Percentiles rank a stretch among this genome's conserved stretches.
Conservation (phyloP, 2,888 invertebrate genomes). For the Agrotis ipsilon region DNA sequence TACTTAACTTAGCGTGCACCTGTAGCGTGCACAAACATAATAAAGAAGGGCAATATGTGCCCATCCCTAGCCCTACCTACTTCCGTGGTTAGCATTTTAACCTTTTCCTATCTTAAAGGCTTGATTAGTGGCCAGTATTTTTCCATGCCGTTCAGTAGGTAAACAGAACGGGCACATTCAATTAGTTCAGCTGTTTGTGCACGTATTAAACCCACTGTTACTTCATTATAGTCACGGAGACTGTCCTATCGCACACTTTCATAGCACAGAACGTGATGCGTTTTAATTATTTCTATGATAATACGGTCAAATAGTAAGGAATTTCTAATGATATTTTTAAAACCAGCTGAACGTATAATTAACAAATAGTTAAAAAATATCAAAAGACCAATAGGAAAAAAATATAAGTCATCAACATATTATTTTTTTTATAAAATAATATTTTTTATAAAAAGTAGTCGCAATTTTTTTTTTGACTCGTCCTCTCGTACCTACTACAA, state of each 20-base stretch:
- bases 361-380: too few species aligned
- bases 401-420: too few species aligned
- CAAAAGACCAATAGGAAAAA: too few species aligned
- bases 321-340: neutral
- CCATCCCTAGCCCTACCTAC: conserved; percentile 4
- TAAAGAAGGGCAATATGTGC: conserved; percentile 6
- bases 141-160: conserved; percentile 50
- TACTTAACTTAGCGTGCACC: neutral
- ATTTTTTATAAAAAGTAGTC: too few species aligned
- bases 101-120: conserved; percentile 3
- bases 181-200: conserved; percentile 63
- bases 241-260: conserved; percentile 46
- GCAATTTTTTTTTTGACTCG: too few species aligned
- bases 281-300: conserved; percentile 44
- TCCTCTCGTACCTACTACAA: too few species aligned
- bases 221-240: conserved; percentile 61
- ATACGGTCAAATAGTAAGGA: conserved; percentile 37
- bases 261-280: conserved; percentile 53
- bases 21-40: conserved; percentile 20
- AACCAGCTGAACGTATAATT: neutral
- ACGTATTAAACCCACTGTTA: conserved; percentile 55
- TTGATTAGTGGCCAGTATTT: conserved; percentile 29
- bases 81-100: neutral
- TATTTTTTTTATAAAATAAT: too few species aligned
- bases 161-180: conserved; percentile 59